These are phyloP conservation scores for Centruroides sculpturatus DNA, from an alignment of 1,140 invertebrate genomes.

Conservation along the genomic window DNA sequence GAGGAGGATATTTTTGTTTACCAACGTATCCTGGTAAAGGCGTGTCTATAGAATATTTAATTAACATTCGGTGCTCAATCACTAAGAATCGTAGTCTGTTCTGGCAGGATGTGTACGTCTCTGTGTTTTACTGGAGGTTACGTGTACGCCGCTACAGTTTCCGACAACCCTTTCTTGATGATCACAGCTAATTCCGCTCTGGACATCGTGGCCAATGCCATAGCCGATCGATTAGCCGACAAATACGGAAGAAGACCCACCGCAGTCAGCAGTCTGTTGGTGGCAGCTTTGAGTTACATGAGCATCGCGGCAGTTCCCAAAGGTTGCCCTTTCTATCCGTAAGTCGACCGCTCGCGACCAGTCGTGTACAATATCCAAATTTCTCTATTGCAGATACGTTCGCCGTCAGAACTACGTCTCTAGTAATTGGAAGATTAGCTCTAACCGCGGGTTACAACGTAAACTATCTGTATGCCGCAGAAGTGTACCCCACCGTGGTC, in stretches of 20 bases:
- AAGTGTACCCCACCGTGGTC: slow-evolving; percentile 69
- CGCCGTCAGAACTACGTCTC: not conserved
- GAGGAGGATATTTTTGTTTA: not conserved
- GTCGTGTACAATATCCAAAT: too few species aligned
- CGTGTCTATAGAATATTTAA: too few species aligned
- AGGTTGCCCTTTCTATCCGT: too few species aligned
- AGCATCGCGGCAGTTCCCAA: too few species aligned
- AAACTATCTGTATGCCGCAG: slow-evolving; percentile 71
- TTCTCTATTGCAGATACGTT: not conserved
- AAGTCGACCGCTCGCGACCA: too few species aligned
- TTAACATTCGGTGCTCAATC: too few species aligned
- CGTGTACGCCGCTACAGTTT: slow-evolving; percentile 5
- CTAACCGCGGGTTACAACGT: slow-evolving; percentile 81
- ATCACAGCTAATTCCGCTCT: slow-evolving; percentile 1
- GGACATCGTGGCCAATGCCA: slow-evolving; percentile 1
- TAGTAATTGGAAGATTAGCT: slow-evolving; percentile 58
- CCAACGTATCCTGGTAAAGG: not conserved
- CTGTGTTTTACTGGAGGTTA: slow-evolving; percentile 6
- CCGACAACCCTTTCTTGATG: slow-evolving; percentile 9
- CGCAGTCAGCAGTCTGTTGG: too few species aligned
- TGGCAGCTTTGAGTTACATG: too few species aligned
- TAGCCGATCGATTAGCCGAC: slow-evolving; percentile 4
- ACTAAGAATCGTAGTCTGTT: too few species aligned
- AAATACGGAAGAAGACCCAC: slow-evolving; percentile 1
- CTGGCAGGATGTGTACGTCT: not conserved